These are phyloP conservation scores for Paracyprichromis sp. DNA, from an alignment of 2,113 vertebrate genomes.

Conservation along the genomic window DNA sequence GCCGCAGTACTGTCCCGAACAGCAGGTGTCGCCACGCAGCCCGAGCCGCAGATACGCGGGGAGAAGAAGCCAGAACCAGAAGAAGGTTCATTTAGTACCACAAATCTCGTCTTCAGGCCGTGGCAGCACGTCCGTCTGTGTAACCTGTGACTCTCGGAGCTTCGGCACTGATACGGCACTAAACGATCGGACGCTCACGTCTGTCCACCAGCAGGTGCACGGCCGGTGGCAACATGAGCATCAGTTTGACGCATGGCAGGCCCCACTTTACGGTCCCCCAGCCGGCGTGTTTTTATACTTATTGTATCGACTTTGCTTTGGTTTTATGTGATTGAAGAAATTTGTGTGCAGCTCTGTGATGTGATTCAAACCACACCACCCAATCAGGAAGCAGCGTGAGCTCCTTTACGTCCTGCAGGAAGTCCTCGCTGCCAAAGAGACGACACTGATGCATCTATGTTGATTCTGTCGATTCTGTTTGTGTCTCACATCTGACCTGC, in stretches of 20 bases:
- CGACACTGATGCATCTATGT: not conserved
- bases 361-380: not conserved
- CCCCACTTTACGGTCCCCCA: not conserved
- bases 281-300: not conserved
- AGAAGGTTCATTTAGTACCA: not conserved
- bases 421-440: not conserved
- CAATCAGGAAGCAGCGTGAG: not conserved
- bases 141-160: not conserved
- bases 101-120: not conserved
- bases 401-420: not conserved
- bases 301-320: not conserved
- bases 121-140: not conserved
- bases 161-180: not conserved
- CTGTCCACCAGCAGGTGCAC: not conserved
- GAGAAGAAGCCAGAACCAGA: not conserved
- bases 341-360: not conserved
- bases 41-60: rapidly evolving
- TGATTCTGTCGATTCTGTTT: not conserved
- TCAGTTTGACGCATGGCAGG: not conserved
- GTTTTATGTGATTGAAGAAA: not conserved
- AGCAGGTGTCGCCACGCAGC: not conserved
- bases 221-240: not conserved
- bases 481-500: not conserved
- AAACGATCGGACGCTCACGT: not conserved
- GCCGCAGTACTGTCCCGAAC: not conserved